A percentile compares a stretch with the other conserved stretches of the same genome.
Conservation (phyloP, 2,113 vertebrate genomes). For the Tympanuchus pallidicinctus region DNA sequence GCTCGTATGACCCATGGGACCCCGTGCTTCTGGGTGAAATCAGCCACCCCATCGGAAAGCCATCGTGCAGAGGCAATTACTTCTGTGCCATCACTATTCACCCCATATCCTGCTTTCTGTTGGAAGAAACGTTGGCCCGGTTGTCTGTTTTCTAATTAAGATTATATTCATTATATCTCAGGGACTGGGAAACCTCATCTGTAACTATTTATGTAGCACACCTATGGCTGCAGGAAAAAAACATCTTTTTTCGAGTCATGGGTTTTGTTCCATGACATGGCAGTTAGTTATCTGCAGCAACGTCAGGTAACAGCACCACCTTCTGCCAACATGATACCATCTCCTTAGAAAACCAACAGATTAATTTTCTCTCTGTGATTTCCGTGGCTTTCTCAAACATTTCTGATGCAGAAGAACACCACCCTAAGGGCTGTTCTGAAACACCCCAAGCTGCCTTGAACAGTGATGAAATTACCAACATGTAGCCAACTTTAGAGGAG, state of each 20-base stretch:
- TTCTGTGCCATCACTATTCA: neutral
- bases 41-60: neutral
- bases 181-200: neutral
- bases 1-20: neutral
- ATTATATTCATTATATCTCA: neutral
- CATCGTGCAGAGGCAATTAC: neutral
- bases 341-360: neutral
- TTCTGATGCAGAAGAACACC: neutral
- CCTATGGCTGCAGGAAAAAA: neutral
- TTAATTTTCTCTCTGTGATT: neutral
- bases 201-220: neutral
- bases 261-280: neutral
- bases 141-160: slow-evolving; percentile 23
- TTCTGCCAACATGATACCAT: slow-evolving; percentile 62
- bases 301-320: slow-evolving; percentile 75
- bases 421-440: neutral
- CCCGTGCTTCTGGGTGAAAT: neutral
- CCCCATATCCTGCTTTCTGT: neutral
- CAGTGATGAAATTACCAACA: neutral
- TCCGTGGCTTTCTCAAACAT: neutral
- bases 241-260: neutral
- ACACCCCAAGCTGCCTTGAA: neutral
- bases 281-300: slow-evolving; percentile 44
- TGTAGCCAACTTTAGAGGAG: neutral
- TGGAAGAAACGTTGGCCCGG: neutral